Percentiles rank a stretch among this genome's conserved stretches.
phyloP scores from a whole-genome alignment of 2,113 vertebrate genomes.

The Malurus melanocephalus region DNA sequence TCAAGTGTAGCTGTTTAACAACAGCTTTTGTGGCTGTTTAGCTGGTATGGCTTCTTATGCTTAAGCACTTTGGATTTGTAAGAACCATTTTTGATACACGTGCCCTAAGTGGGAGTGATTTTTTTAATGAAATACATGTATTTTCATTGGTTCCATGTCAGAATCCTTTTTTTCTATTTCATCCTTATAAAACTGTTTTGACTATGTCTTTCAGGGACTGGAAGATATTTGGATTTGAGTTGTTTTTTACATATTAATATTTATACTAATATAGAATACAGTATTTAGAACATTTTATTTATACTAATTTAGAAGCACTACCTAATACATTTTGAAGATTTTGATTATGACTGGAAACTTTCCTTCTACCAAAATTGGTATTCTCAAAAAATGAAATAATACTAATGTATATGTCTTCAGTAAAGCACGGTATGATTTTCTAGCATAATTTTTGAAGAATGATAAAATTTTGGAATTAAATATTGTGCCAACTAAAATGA shows the following conservation, averaged over 20 bases:
- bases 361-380: background rate
- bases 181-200: background rate
- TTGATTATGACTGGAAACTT: background rate
- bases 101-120: background rate
- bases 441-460: background rate
- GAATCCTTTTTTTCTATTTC: background rate
- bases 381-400: background rate
- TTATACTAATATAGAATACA: background rate
- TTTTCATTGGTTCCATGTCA: background rate
- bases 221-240: background rate
- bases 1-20: background rate
- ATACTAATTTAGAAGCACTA: background rate
- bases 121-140: background rate
- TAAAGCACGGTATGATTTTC: background rate
- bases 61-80: background rate
- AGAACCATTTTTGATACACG: background rate
- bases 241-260: background rate
- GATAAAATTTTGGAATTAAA: background rate
- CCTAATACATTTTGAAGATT: background rate
- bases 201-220: background rate
- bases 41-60: background rate
- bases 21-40: background rate
- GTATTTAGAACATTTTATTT: background rate
- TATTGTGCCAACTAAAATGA: rapidly evolving
- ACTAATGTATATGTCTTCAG: background rate